A percentile compares a stretch with the other conserved stretches of the same genome.
Conservation (phyloP, 2,113 vertebrate species). For the Miniopterus natalensis region DNA sequence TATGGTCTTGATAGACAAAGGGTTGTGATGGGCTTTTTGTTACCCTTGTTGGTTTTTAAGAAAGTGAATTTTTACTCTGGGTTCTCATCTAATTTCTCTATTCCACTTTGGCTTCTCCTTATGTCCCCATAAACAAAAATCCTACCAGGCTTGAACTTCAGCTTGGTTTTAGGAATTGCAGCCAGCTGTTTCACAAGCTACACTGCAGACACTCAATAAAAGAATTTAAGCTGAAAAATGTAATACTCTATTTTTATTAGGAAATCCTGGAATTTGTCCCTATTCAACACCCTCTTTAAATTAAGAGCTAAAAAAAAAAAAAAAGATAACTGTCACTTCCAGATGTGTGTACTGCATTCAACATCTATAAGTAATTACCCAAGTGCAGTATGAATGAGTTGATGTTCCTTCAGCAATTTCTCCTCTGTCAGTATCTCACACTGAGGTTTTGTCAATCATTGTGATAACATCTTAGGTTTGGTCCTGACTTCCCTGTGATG, state of each 20-base stretch:
- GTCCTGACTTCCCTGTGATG: neutral
- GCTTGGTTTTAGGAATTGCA: neutral
- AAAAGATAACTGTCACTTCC: neutral
- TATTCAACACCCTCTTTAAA: constrained; percentile 13
- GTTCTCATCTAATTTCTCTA: constrained; percentile 44
- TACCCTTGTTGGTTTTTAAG: neutral
- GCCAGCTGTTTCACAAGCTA: neutral
- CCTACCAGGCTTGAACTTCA: neutral
- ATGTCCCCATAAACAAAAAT: constrained; percentile 39
- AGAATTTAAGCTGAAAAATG: constrained; percentile 36
- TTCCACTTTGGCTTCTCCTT: neutral
- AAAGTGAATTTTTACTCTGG: constrained; percentile 46
- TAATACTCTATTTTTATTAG: constrained; percentile 33
- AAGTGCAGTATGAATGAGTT: neutral
- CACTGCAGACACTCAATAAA: constrained; percentile 39
- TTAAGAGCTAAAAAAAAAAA: neutral
- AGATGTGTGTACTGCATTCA: neutral
- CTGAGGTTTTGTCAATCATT: neutral
- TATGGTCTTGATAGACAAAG: neutral
- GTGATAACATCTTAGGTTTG: neutral
- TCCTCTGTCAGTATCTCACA: neutral
- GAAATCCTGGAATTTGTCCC: constrained; percentile 47
- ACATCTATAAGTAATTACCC: constrained; percentile 17
- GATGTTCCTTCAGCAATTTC: neutral
- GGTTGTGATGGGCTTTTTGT: neutral